phyloP scores from a whole-genome alignment of 1,140 invertebrate species.

The Sycophila sp. region DNA sequence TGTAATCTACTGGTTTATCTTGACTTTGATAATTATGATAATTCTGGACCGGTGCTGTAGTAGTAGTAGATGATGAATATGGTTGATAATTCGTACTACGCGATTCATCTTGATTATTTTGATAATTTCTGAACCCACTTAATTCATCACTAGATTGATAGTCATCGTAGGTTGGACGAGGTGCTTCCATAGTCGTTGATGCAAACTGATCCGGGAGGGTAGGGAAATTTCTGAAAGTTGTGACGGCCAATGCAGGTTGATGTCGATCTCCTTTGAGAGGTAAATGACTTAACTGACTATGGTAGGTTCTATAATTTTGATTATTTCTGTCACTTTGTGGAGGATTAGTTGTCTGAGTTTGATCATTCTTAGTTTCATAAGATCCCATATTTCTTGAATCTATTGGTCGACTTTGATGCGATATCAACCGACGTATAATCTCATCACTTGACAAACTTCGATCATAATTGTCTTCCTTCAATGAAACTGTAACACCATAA shows the following conservation, averaged over 20 bases:
- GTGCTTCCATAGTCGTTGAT: not conserved
- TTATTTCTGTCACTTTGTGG: not conserved
- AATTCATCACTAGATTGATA: no score
- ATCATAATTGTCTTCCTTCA: conserved; percentile 39
- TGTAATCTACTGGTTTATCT: not conserved
- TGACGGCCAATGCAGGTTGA: not conserved
- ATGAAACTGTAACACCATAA: conserved; percentile 43
- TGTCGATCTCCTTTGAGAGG: not conserved
- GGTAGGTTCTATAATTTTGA: not conserved
- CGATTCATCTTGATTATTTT: not conserved
- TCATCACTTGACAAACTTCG: conserved; percentile 35
- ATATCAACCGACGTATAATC: conserved; percentile 43
- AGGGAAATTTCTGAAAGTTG: not conserved
- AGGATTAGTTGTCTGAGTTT: not conserved
- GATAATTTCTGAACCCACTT: not conserved
- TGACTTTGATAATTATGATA: not conserved
- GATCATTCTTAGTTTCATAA: conserved; percentile 24
- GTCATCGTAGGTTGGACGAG: not conserved
- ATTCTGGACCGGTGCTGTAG: not conserved
- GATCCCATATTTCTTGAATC: conserved; percentile 40
- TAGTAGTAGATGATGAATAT: not conserved
- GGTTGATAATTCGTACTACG: not conserved
- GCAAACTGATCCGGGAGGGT: not conserved
- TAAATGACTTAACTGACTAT: not conserved
- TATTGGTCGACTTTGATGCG: conserved; percentile 33